These are phyloP conservation scores for Pegoplata infirma DNA, from an alignment of 2,888 invertebrate species.

Conservation along the genomic window DNA sequence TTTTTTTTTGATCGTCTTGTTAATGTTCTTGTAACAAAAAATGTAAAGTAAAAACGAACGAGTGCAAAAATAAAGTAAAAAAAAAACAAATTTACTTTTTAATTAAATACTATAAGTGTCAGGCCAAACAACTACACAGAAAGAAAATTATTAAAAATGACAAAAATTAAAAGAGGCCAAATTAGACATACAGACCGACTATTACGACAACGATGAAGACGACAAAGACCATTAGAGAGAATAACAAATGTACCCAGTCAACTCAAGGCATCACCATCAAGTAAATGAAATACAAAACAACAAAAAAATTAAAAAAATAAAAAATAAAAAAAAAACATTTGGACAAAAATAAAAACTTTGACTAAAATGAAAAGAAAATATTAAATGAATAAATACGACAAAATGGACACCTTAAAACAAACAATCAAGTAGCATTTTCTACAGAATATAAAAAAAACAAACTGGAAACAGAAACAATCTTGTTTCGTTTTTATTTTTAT, in stretches of 20 bases:
- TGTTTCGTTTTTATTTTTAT: no score
- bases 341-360: constrained; percentile 20
- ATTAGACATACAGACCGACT: constrained; percentile 37
- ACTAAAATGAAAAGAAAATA: constrained; percentile 25
- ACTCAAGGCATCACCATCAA: constrained; percentile 45
- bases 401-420: constrained; percentile 30
- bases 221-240: constrained; percentile 38
- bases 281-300: no score
- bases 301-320: no score
- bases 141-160: constrained; percentile 47
- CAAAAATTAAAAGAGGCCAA: constrained; percentile 51
- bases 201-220: no score
- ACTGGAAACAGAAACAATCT: constrained; percentile 19
- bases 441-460: constrained; percentile 1
- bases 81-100: constrained; percentile 64
- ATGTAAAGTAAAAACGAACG: constrained; percentile 33
- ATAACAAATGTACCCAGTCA: constrained; percentile 55
- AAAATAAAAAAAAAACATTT: no score
- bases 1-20: no score
- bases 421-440: background rate
- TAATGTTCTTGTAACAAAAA: constrained; percentile 19
- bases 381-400: constrained; percentile 12
- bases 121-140: constrained; percentile 44
- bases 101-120: constrained; percentile 67
- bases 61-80: constrained; percentile 48